Evolutionary conservation across 2,888 invertebrate species (phyloP).

Genomic region (Horisme vitalbata): DNA sequence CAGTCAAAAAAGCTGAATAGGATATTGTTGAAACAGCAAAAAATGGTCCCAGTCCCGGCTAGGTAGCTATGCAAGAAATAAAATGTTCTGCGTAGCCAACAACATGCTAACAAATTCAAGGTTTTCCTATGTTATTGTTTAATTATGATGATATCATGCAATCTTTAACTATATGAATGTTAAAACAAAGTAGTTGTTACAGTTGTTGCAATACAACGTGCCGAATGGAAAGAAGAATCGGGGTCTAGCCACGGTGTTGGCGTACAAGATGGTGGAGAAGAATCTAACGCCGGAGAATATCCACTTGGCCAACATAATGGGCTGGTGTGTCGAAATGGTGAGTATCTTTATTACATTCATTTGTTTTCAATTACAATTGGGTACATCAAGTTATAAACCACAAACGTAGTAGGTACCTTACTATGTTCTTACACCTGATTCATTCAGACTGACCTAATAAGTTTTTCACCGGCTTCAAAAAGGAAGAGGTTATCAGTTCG

Average conservation of each 20-base stretch:
- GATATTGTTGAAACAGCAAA: neutral
- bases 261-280: conserved; percentile 88
- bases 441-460: too few species aligned
- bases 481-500: too few species aligned
- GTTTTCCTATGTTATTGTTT: conserved; percentile 3
- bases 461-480: too few species aligned
- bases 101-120: conserved; percentile 6
- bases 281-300: conserved; percentile 90
- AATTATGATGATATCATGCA: conserved; percentile 8
- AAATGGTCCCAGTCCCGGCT: neutral
- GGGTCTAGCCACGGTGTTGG: conserved; percentile 87
- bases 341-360: conserved; percentile 60
- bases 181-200: conserved; percentile 50
- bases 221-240: conserved; percentile 94
- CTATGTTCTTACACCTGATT: too few species aligned
- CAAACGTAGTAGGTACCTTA: too few species aligned
- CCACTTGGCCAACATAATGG: conserved; percentile 91
- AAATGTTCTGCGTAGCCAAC: neutral
- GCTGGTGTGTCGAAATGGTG: conserved; percentile 98
- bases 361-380: too few species aligned
- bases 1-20: neutral
- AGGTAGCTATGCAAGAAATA: neutral
- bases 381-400: too few species aligned
- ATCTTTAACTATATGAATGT: conserved; percentile 2
- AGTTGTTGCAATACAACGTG: conserved; percentile 95